Evolutionary conservation across 2,113 vertebrate genomes (phyloP).

Genomic region (Hipposideros armiger): DNA sequence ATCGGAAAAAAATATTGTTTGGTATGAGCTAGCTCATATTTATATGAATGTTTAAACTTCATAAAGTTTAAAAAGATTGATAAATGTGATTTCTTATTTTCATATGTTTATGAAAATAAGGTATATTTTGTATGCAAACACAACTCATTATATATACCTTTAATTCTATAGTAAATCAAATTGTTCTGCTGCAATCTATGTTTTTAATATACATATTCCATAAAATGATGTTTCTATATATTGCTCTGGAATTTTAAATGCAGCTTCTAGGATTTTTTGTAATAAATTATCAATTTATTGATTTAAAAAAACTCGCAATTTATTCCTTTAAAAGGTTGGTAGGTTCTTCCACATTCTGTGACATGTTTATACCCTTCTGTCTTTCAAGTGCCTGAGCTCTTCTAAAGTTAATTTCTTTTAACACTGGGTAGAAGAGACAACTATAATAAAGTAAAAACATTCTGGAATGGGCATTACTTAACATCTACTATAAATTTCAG

Average conservation of each 20-base stretch:
- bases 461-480: background rate
- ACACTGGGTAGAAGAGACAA: background rate
- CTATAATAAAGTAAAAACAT: background rate
- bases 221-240: slow-evolving; percentile 14
- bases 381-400: background rate
- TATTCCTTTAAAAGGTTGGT: background rate
- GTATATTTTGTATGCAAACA: slow-evolving; percentile 42
- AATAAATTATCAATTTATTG: slow-evolving; percentile 10
- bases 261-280: background rate
- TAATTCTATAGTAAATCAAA: slow-evolving; percentile 66
- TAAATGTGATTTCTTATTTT: slow-evolving; percentile 61
- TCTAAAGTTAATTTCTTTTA: background rate
- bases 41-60: slow-evolving; percentile 56
- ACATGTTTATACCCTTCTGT: background rate
- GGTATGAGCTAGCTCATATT: slow-evolving; percentile 34
- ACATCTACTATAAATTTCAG: background rate
- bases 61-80: slow-evolving; percentile 56
- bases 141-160: background rate
- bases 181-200: background rate
- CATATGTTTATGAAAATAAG: slow-evolving; percentile 42
- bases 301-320: background rate
- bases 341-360: background rate
- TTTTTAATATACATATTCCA: slow-evolving; percentile 36
- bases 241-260: slow-evolving; percentile 4
- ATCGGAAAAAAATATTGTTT: slow-evolving; percentile 34